phyloP scores from a whole-genome alignment of 1,140 invertebrate species.

The Dinoponera quadriceps region DNA sequence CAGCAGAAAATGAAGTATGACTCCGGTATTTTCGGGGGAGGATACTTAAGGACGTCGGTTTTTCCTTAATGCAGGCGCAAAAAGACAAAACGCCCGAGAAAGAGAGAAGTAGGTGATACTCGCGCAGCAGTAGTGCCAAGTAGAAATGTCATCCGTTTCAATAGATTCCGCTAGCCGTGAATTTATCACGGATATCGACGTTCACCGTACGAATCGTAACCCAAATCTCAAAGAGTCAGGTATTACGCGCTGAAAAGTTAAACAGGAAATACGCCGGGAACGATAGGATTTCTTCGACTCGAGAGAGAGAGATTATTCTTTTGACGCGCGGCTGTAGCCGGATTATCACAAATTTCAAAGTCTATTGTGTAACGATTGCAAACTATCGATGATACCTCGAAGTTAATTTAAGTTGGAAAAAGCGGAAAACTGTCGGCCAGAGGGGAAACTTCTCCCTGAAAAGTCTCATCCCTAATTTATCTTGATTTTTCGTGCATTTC shows the following conservation, averaged over 20 bases:
- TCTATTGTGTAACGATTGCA: background rate
- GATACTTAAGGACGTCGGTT: conserved; percentile 55
- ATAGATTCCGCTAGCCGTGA: conserved; percentile 43
- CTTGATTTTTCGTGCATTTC: conserved; percentile 7
- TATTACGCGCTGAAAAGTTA: background rate
- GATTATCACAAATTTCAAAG: background rate
- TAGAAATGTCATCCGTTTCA: conserved; percentile 58
- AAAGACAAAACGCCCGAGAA: conserved; percentile 45
- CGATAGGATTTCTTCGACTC: background rate
- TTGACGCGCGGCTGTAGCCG: too few species aligned
- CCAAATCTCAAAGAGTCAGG: conserved; percentile 37
- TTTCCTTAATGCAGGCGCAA: conserved; percentile 58
- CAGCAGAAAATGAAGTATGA: conserved; percentile 62
- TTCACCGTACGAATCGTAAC: conserved; percentile 26
- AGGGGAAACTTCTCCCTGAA: background rate
- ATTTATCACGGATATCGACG: conserved; percentile 51
- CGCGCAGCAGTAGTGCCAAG: conserved; percentile 51
- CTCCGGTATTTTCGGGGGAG: conserved; percentile 48
- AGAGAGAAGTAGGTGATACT: conserved; percentile 50
- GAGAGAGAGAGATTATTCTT: background rate
- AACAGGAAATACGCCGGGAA: background rate
- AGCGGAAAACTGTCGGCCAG: too few species aligned
- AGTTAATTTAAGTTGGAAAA: background rate
- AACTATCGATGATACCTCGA: background rate
- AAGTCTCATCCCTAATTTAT: background rate